Conservation (phyloP, 2,797 vertebrate genomes). For the Ciconia nigra region DNA sequence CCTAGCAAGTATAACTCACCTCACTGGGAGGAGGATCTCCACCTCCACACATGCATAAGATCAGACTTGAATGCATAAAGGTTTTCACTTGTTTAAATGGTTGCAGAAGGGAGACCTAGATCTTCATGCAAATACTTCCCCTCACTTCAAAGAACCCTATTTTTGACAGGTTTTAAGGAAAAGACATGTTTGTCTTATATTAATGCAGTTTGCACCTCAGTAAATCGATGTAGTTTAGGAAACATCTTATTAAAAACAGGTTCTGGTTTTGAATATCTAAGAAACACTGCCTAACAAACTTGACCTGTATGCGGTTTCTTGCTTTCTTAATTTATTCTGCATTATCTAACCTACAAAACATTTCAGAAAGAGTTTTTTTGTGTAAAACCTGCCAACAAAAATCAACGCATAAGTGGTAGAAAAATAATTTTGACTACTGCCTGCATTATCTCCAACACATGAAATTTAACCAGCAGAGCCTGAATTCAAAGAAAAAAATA, state of each 20-base stretch:
- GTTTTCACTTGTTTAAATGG: background rate
- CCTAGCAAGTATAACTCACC: background rate
- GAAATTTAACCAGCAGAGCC: background rate
- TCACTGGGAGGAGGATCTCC: background rate
- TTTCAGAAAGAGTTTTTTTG: background rate
- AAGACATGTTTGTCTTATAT: background rate
- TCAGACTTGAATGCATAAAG: accelerated
- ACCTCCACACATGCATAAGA: accelerated
- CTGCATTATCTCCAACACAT: background rate
- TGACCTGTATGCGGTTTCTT: background rate
- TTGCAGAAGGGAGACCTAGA: background rate
- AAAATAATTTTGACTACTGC: constrained; percentile 1
- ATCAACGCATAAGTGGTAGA: background rate
- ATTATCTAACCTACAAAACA: background rate
- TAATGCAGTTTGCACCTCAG: background rate
- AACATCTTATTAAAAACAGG: background rate
- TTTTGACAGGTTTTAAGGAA: background rate
- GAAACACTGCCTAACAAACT: background rate
- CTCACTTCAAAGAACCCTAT: background rate
- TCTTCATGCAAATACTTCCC: background rate
- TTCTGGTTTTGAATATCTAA: background rate
- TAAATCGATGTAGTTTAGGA: background rate
- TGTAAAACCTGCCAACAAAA: constrained; percentile 9
- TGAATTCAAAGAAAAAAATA: background rate
- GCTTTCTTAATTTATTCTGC: background rate